Conservation (phyloP, 92 coral and sea anemone species). For the Epizoanthus scotinus region DNA sequence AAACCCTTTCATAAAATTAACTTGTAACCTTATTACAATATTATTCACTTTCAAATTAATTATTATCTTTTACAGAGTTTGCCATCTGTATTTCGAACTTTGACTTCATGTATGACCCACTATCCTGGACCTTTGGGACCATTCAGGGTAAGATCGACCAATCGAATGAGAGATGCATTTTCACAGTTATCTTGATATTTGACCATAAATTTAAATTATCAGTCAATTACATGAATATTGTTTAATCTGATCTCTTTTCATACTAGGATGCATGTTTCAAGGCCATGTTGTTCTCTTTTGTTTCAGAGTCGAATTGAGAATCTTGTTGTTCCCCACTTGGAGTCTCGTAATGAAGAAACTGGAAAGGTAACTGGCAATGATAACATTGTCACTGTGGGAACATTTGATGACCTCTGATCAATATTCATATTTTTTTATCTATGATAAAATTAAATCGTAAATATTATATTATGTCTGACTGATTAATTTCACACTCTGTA, state of each 20-base stretch:
- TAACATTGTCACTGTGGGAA: not conserved
- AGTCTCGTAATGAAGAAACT: constrained; percentile 35
- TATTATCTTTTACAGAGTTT: constrained; percentile 28
- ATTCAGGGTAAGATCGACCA: constrained; percentile 52
- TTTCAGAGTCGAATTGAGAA: constrained; percentile 66
- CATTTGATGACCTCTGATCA: not conserved
- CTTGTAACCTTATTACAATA: not conserved
- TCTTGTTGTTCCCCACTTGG: constrained; percentile 52
- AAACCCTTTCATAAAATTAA: no score
- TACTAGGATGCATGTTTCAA: no score
- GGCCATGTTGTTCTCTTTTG: not conserved
- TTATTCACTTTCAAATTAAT: not conserved
- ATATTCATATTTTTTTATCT: not conserved
- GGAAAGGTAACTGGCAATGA: constrained; percentile 48
- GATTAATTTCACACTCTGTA: no score
- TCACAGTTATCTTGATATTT: not conserved
- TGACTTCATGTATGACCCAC: constrained; percentile 55
- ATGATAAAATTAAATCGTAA: not conserved
- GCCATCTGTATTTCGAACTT: constrained; percentile 34
- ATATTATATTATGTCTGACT: no score
- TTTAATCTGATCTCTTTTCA: not conserved
- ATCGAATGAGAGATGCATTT: not conserved
- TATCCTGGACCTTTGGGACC: constrained; percentile 75
- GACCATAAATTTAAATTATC: not conserved
- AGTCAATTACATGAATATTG: not conserved